Base-by-base conservation (phyloP, 2,797 vertebrate species). In the Ctenopoma kingsleyae region DNA sequence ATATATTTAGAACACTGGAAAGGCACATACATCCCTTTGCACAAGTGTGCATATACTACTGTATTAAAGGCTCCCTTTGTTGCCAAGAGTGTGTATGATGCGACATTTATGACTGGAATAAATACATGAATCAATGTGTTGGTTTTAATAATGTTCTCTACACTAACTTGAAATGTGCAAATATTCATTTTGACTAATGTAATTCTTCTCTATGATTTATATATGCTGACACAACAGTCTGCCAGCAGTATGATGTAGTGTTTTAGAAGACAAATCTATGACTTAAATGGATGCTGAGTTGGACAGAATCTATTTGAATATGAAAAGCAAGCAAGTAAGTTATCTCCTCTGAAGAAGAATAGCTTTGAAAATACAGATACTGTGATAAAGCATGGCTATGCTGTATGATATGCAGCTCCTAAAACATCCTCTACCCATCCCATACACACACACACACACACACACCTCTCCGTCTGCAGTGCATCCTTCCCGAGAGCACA, bases 151-250 rank as follows among this genome's bases (percentile, higher is more conserved):
- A 91, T 68, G 25, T 32, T 68, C 64, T 85, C 59, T 63, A 35
- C 44, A 71, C 12, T 82, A 38, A 85, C 81, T 80, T 78, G 40
- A 25, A 78, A 80, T 71, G 80, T 86, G 80, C 63, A 85, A 87
- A 90, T 78, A 82, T 73, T 75, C 30, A 74, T 76, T 82, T 76
- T 71, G 78, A 86, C 55, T 66, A 85, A 76, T 72, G 71, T 11
- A 20, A 66, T 71, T 80, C n/a, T 48, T 78, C 70, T 74, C 44
- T 27, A 56, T 78, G 76, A 86, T 85, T 75, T 49, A 89, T 69
- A 73, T 20, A 44, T 12, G 40, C 64, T 64, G 78, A 82, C 65
- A 80, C 73, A 70, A 71, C 49, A 49, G 46, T 77, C 71, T 73
- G 63, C 65, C 43, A 65, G 62, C 27, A 11, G 55, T 47, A 13